Base-by-base conservation (phyloP, 2,888 invertebrate genomes). In the Brenthis ino region DNA sequence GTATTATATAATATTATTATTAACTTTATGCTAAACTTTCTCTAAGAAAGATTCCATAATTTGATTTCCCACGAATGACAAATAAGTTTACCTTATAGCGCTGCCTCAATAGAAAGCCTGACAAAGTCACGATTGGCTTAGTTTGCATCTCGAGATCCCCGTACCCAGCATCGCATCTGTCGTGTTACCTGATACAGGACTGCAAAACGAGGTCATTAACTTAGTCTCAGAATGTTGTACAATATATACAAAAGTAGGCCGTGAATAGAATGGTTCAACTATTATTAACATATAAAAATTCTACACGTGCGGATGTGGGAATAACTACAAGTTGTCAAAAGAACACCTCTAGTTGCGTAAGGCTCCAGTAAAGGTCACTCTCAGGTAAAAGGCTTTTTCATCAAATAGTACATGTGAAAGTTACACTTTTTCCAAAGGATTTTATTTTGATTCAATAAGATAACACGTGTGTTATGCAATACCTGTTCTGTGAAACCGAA, bases 51-150 rank as follows among this genome's bases (percentile, higher is more conserved):
- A 80, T 85, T 78, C 82, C 80, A 86, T 87, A 82, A 86, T 84
- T 86, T 85, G 80, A 79, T 83, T 92, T 92, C 91, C 88, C 92
- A 92, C 92, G 89, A 84, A 86, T 86, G 86, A 88, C 86, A 87
- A 88, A 82, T 87, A 86, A 88, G 82, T 88, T 84, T 85, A 84
- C 80, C 84, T 82, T 74, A 77, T 75, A 81, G 82, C 78, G 80
- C 81, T 83, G 86, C 88, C 86, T 84, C 78, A 75, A 83, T 89
- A 88, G 92, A 92, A 91, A 91, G 88, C 88, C 83, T 78, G 80
- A 77, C 83, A 79, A 77, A 90, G 89, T 91, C 91, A 91, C 91
- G 92, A 90, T 85, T 86, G 86, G 81, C 85, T 88, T 85, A 87
- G 85, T 90, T 88, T 88, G 89, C 89, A 89, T 91, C 86, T 85